Conservation (phyloP, 2,113 vertebrate species). For the Gallinago media region DNA sequence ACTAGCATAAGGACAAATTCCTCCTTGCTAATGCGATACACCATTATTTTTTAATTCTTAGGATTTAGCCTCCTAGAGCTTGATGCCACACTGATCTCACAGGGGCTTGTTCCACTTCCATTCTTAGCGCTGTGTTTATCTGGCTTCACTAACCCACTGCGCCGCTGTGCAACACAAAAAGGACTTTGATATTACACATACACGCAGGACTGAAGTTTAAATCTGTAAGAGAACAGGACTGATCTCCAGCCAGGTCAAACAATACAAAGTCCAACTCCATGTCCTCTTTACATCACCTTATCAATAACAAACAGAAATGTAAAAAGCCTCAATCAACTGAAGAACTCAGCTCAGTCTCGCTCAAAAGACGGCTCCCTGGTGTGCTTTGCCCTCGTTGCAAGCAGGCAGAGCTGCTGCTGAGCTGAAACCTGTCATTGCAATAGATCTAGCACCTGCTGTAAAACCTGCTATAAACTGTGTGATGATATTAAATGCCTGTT, state of each 20-base stretch:
- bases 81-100: not conserved
- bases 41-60: not conserved
- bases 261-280: not conserved
- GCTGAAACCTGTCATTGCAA: not conserved
- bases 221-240: not conserved
- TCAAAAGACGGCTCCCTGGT: not conserved
- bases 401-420: not conserved
- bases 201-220: not conserved
- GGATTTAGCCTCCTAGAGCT: not conserved
- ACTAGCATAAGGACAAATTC: not conserved
- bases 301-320: not conserved
- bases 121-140: not conserved
- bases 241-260: slow-evolving; percentile 42
- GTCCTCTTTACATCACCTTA: not conserved
- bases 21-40: not conserved
- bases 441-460: not conserved
- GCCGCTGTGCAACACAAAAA: not conserved
- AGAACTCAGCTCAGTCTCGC: not conserved
- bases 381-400: not conserved
- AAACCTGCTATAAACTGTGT: not conserved
- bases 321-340: not conserved
- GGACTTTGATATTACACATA: slow-evolving; percentile 25
- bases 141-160: not conserved
- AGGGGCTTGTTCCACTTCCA: not conserved
- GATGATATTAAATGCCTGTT: not conserved